Conservation (phyloP, 2,797 vertebrate species). For the Serranus cabrilla region DNA sequence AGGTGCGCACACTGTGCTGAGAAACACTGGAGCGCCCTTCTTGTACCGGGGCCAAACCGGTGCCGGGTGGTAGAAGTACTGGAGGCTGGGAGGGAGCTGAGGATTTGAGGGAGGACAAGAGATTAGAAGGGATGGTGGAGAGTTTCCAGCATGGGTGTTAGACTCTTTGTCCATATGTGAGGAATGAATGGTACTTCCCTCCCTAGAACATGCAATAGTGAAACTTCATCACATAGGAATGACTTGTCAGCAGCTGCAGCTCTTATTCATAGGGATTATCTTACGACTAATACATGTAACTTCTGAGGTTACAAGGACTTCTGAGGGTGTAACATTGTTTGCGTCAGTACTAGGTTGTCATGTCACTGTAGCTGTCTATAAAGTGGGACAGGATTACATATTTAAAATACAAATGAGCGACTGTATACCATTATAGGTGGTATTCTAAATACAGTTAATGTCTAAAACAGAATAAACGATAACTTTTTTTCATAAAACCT, state of each 20-base stretch:
- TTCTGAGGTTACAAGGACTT: no score
- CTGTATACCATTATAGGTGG: not conserved
- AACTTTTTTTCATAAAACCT: no score
- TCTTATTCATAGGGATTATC: not conserved
- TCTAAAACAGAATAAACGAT: no score
- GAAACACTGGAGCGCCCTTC: constrained; percentile 76
- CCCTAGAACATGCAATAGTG: constrained; percentile 7
- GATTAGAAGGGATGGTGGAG: constrained; percentile 20
- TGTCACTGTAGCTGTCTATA: not conserved
- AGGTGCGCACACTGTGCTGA: constrained; percentile 79
- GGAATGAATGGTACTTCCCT: constrained; percentile 11
- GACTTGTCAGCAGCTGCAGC: not conserved
- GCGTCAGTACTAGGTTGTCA: not conserved
- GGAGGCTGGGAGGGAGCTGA: constrained; percentile 73
- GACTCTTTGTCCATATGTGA: constrained; percentile 3
- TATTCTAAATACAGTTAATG: no score
- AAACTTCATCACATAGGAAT: constrained; percentile 7
- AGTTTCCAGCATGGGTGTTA: not conserved
- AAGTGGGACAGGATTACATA: no score
- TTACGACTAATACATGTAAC: not conserved
- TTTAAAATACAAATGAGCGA: no score
- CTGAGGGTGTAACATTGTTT: not conserved
- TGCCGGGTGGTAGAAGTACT: constrained; percentile 83
- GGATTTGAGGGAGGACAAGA: constrained; percentile 15
- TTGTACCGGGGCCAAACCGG: constrained; percentile 83